Evolutionary conservation across 2,888 invertebrate genomes (phyloP).

Genomic region (Prosapia bicincta): DNA sequence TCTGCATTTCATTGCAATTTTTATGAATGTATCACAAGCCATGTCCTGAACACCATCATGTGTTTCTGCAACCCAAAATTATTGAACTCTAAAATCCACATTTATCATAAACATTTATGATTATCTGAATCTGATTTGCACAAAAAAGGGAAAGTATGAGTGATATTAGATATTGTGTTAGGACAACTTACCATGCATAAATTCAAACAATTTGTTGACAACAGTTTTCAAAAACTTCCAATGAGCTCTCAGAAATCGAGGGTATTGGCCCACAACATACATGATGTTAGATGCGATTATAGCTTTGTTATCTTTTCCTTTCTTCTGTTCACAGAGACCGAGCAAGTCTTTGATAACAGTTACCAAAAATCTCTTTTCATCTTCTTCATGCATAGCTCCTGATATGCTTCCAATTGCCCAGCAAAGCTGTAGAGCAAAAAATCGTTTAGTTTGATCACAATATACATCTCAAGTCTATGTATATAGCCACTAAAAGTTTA

Average conservation of each 20-base stretch:
- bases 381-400: slow-evolving; percentile 98
- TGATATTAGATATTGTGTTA: too few species aligned
- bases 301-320: slow-evolving; percentile 99
- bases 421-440: slow-evolving; percentile 73
- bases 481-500: too few species aligned
- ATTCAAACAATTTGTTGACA: slow-evolving; percentile 99
- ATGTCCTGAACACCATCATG: slow-evolving; percentile 99
- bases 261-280: slow-evolving; percentile 99
- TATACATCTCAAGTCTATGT: too few species aligned
- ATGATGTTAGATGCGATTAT: slow-evolving; percentile 99
- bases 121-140: too few species aligned
- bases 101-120: too few species aligned
- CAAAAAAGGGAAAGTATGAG: too few species aligned
- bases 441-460: too few species aligned
- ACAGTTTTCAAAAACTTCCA: slow-evolving; percentile 99
- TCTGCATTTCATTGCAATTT: slow-evolving; percentile 97
- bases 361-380: slow-evolving; percentile 97
- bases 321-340: slow-evolving; percentile 96
- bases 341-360: slow-evolving; percentile 97
- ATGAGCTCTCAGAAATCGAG: slow-evolving; percentile 96
- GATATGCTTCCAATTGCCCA: slow-evolving; percentile 99
- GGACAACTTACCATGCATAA: slow-evolving; percentile 90
- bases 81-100: too few species aligned
- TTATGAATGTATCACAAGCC: slow-evolving; percentile 99
- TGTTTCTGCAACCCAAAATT: slow-evolving; percentile 81